Base-by-base conservation (phyloP, 2,888 invertebrate species). In the Pterobdella sp. region DNA sequence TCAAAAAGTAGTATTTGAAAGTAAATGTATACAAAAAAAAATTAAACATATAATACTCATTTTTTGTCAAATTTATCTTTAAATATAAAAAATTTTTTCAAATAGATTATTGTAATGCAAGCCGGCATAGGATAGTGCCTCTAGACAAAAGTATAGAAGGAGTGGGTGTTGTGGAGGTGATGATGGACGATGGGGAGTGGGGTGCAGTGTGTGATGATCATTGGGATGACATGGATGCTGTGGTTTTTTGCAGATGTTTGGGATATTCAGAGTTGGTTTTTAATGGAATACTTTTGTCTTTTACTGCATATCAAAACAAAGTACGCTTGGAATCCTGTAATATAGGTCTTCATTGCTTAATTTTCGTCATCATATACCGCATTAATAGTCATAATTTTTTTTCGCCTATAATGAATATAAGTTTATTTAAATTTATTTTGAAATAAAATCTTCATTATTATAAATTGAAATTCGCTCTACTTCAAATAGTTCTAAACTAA, bases 171-270 rank as follows among this genome's bases (percentile, higher is more conserved):
- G 77, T 74, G n/a, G 76, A 76, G 73, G 68, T 77, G 42, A 36
- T 68, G 35, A 63, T 63, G 32, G 74, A 70, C 10, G 37, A 31
- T 14, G 72, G 72, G 4, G 56, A n/a, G 10, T 77, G 77, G 76
- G 63, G 69, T 0, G 63, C 66, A 31, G 73, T 77, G 22, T 77
- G 77, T 68, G 77, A 76, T 37, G 77, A 77, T 69, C 34, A 49
- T 49, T 77, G 77, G 77, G 75, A 74, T 26, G 76, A 77, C 63
- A 1, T 67, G 4, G 76, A 76, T 35, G 77, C 77, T 65, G 35
- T 63, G 10, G 75, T 76, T 60, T 76, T 77, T 65, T 77, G 77
- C 66, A 42, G 34, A 1, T 76, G 76, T 36, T 31, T 75, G 34
- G 76, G 76, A 26, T 75, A 64, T 36, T 60, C 67, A 4, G 73